Evolutionary conservation across 2,797 vertebrate species (phyloP), one percentile per base, ranked within the genome.

Genomic region (Delichon dasypus): DNA sequence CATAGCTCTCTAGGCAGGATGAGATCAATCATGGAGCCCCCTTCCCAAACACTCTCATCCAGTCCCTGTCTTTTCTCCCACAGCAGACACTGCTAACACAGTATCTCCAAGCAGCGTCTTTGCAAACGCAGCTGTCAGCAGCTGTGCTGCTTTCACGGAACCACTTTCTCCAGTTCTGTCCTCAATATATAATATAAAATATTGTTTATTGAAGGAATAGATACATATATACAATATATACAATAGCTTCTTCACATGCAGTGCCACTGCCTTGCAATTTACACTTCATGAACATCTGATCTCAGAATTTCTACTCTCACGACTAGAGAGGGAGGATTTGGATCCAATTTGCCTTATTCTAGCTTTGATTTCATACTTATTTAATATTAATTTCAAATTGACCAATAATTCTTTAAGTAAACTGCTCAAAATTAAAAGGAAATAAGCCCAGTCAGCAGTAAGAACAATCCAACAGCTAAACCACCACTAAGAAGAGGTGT

Each of bases 351-450:
- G 62, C 58, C 3, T 10, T 86, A 45, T 85, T 91, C 50, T 75
- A 81, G 73, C 73, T 92, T 92, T 66, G 94, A 91, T 96, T 93
- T 95, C 36, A 68, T 85, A 74, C 87, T 94, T 93, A 78, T 94
- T 94, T 91, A 96, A 93, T 79, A 91, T 96, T 96, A 95, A 96
- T 95, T 95, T 85, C 79, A 95, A 96, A 94, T 88, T 95, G 95
- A 97, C 89, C 89, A 93, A 91, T 94, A 92, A 95, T 81, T 95
- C 90, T 78, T 92, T 95, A 95, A 95, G 93, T 90, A 95, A 95
- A 95, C 92, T 91, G 73, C 40, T 84, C 88, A 88, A 93, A 94
- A 96, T 95, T 95, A 95, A 93, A 95, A 82, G 44, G 91, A 92
- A 95, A 95, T 88, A 84, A 94, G 87, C 91, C 91, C 85, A 88